Base-by-base conservation (phyloP, 2,888 invertebrate genomes). In the Polylopha cassiicola region DNA sequence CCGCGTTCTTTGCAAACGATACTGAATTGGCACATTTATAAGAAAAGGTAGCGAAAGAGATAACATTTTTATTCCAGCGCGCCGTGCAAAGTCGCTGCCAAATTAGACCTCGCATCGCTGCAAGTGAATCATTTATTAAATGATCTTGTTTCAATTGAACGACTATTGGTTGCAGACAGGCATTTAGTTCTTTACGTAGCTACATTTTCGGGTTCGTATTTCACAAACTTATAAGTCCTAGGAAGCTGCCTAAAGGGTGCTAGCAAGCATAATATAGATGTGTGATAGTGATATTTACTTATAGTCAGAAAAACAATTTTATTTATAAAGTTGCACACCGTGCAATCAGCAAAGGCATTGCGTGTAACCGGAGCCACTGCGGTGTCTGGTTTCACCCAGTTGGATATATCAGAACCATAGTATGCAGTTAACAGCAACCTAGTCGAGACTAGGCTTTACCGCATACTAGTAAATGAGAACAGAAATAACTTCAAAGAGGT, bases 321-420 rank as follows among this genome's bases (percentile, higher is more conserved):
- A 36, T 47, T 23, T 38, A 39, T 15, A 20, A 55, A 65, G 60
- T 62, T 59, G 53, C 51, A 58, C 52, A 55, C 52, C 55, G 47
- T 58, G 65, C 63, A 62, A 64, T 65, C 55, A 60, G 55, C 59
- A 61, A 65, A 65, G 58, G 61, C 18, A 72, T 71, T 75, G 77
- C 65, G 71, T 78, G 81, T 69, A 80, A 82, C 62, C 58, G 46
- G 72, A 82, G 55, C 61, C 52, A 47, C 24, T 41, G 20, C 37
- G 60, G 76, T 79, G 59, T 82, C 74, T 47, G 58, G 52, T 82
- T 53, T 64, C 76, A 48, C 65, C 68, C 70, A 66, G 68, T 66
- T 65, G 63, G 59, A 59, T 64, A 62, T 61, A 58, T 51, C 59
- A 65, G 66, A 65, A 58, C 58, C 55, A 56, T 61, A 47, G 57